Evolutionary conservation across 2,113 vertebrate species (phyloP).

Genomic region (Macaca fascicularis): DNA sequence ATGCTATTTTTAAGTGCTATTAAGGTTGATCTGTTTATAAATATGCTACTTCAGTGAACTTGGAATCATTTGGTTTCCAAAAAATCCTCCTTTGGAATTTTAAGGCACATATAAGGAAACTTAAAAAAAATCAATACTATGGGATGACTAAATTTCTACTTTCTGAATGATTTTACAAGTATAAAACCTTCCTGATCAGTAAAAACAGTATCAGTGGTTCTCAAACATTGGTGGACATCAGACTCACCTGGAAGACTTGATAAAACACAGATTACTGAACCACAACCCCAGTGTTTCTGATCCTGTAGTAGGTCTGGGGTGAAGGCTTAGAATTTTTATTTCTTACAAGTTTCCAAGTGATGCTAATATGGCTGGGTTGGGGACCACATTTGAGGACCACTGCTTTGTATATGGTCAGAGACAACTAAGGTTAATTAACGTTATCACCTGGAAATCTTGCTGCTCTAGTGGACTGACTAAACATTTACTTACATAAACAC

Average conservation of each 20-base stretch:
- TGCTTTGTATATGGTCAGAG: background rate
- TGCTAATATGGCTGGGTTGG: background rate
- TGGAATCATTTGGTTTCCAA: background rate
- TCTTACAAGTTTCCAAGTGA: background rate
- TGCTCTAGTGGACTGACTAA: background rate
- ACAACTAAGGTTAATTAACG: background rate
- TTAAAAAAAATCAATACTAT: background rate
- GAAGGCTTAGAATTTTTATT: background rate
- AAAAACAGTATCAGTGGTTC: background rate
- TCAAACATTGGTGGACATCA: background rate
- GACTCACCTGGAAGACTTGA: background rate
- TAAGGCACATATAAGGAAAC: background rate
- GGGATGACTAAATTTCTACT: background rate
- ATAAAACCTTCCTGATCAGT: background rate
- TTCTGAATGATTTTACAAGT: background rate
- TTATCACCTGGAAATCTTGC: background rate
- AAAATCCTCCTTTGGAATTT: conserved; percentile 4
- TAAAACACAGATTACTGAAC: background rate
- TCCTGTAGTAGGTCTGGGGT: background rate
- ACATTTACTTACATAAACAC: too few relatives aligned
- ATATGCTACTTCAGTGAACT: background rate
- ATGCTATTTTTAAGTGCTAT: background rate
- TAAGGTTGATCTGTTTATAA: background rate
- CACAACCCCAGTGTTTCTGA: background rate
- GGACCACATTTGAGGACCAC: background rate